Conservation (phyloP, 2,113 vertebrate species). For the Chionomys nivalis region DNA sequence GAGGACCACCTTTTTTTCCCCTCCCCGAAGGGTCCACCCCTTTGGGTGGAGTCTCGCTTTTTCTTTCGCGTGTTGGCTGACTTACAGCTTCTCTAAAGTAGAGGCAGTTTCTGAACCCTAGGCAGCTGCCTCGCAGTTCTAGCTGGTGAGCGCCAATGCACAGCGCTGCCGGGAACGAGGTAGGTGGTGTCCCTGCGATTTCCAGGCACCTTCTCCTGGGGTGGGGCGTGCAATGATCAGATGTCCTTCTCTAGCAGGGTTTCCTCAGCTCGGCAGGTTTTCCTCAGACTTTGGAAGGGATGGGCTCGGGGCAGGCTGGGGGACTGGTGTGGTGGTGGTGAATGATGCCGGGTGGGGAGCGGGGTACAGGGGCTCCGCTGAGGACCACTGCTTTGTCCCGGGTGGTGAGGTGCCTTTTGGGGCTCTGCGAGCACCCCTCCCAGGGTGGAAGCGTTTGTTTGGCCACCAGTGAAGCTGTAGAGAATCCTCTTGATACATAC, state of each 20-base stretch:
- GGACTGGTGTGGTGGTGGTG: not conserved
- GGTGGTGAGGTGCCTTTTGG: not conserved
- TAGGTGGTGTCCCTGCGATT: constrained; percentile 66
- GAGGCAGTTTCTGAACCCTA: constrained; percentile 70
- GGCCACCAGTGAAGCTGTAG: not conserved
- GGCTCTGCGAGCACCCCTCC: not conserved
- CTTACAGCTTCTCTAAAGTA: constrained; percentile 77
- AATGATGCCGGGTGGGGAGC: not conserved
- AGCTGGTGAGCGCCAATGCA: constrained; percentile 61
- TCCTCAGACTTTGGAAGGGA: constrained; percentile 52
- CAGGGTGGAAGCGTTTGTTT: not conserved
- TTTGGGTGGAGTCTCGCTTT: constrained; percentile 86
- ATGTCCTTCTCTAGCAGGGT: not conserved
- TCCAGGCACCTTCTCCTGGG: constrained; percentile 32
- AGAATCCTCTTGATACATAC: constrained; percentile 24
- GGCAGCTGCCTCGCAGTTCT: constrained; percentile 48
- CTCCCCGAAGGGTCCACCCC: constrained; percentile 81
- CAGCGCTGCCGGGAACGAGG: constrained; percentile 78
- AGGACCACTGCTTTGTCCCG: constrained; percentile 35
- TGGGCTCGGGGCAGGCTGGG: not conserved
- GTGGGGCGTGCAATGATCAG: not conserved
- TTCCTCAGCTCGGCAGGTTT: not conserved
- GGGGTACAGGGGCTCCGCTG: not conserved
- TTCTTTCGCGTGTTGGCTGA: constrained; percentile 75
- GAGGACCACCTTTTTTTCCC: constrained; percentile 76